Evolutionary conservation across 2,888 invertebrate species (phyloP), one percentile per base, ranked within the genome.

Genomic region (Tribolium freemani): DNA sequence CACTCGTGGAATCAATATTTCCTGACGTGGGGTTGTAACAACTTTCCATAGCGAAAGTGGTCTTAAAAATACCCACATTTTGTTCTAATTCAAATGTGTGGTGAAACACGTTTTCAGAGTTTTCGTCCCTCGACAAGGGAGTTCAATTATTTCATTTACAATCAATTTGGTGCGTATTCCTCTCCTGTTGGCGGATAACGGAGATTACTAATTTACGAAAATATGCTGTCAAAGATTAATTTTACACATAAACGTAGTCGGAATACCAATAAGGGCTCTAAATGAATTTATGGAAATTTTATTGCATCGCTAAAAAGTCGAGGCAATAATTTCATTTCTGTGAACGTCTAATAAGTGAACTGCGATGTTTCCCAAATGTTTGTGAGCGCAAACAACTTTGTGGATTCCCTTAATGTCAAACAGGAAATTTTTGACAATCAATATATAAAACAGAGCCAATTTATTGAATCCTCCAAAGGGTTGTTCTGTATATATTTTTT

Each of bases 231-330:
- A 72, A 72, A 69, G 64, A 64, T 72, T 72, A 72, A 72, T 72
- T 72, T 68, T 72, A 64, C 69, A 69, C 51, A 69, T 63, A 72
- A 72, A 69, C 69, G 69, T 69, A 60, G 26, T 26, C 51, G 20
- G 72, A 69, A 72, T 72, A 72, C 54, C 56, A 69, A 72, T 63
- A 50, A 63, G 16, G 30, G 38, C 48, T 16, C 31, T 56, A 69
- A 72, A 72, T 53, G 69, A 57, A 72, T 72, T 72, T 72, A 72
- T 72, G 72, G 72, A 61, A 69, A 72, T 72, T 72, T 72, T 58
- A 72, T 72, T 72, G 64, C 63, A 72, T 68, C 60, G 45, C 63
- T 21, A 50, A 68, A 67, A 72, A 68, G 20, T 61, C 63, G 56
- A 72, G 46, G 10, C 13, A 56, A 63, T 68, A 56, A 72, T 68